Evolutionary conservation across 1,140 invertebrate species (phyloP), one percentile per base, ranked within the genome.

Genomic region (Berghia stephanieae): DNA sequence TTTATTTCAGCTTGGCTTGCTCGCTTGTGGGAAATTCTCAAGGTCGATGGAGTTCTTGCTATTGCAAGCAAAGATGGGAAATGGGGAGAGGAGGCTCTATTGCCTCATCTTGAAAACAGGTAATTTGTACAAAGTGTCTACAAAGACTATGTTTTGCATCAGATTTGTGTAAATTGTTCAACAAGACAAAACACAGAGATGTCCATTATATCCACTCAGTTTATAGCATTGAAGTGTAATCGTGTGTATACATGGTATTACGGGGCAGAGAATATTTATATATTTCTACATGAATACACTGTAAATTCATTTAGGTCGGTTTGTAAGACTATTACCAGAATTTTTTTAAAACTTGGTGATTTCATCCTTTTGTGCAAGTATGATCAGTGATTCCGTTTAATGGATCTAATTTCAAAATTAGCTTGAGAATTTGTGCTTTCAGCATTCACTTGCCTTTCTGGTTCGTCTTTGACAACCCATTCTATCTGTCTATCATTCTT

Each of bases 1-100:
- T 27, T 68, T 66, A 46, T 77, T 77, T 13, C 80, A 88, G 87
- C 87, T 27, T 87, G 87, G 87, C 79, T 86, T 63, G 71, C 81
- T 44, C 79, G 86, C 42, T 69, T 88, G 52, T 83, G 82, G 77
- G 87, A 88, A 75, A 81, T 88, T 5, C 81, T 82, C 31, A 79
- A 81, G 24, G 72, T 76, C 16, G 55, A 66, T 68, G 87, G 87
- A 16, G 40, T 88, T 4, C 78, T 82, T 27, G 75, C 86, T 1
- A 80, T 88, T 44, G 82, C 79, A 2, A 84, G 82, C 4, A 73
- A n/a, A 34, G 75, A 83, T 18, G 78, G 78, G 0, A 63, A 44
- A 16, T 87, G 85, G 85, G 66, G 78, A 27, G 75, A 76, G 52
- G 80, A 84, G 21, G 76, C 31, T 21, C 81, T 87, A 0, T 68